phyloP scores from a whole-genome alignment of 1,140 invertebrate genomes.

The Pogonomyrmex barbatus region DNA sequence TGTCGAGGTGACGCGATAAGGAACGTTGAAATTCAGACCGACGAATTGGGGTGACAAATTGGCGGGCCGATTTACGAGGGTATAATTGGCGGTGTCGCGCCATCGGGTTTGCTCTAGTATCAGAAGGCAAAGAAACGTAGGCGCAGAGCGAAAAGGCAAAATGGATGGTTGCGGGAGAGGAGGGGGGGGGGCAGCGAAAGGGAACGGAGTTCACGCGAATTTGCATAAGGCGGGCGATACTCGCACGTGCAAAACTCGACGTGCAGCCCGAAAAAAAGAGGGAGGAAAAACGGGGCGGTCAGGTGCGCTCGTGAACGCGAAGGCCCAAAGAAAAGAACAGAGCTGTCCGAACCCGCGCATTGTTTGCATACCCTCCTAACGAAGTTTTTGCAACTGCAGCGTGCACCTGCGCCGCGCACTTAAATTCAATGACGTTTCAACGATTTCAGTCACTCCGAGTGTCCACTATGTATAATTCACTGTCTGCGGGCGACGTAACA shows the following conservation, averaged over 20 bases:
- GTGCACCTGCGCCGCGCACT: constrained; percentile 65
- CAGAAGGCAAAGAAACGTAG: constrained; percentile 62
- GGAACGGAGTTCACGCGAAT: constrained; percentile 61
- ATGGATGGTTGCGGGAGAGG: not conserved
- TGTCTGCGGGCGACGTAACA: not conserved
- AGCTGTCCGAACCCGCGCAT: constrained; percentile 66
- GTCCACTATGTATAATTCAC: constrained; percentile 63
- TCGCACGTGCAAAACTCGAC: constrained; percentile 54
- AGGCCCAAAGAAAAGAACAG: constrained; percentile 53
- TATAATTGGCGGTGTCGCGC: constrained; percentile 69
- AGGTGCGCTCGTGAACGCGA: constrained; percentile 34
- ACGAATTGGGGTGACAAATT: constrained; percentile 74
- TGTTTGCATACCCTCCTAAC: constrained; percentile 74
- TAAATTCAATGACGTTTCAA: constrained; percentile 66
- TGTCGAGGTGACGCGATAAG: constrained; percentile 67
- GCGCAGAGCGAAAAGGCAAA: not conserved
- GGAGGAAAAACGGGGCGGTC: constrained; percentile 19
- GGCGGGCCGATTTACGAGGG: constrained; percentile 72
- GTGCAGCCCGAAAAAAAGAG: constrained; percentile 35
- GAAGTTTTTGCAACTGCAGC: constrained; percentile 75
- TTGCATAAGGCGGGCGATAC: constrained; percentile 75
- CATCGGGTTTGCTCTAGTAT: constrained; percentile 30
- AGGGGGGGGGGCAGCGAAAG: not conserved
- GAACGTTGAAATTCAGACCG: constrained; percentile 70
- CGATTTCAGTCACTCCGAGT: constrained; percentile 58